Evolutionary conservation across 2,113 vertebrate genomes (phyloP), one percentile per base, ranked within the genome.

Genomic region (Epinephelus fuscoguttatus): DNA sequence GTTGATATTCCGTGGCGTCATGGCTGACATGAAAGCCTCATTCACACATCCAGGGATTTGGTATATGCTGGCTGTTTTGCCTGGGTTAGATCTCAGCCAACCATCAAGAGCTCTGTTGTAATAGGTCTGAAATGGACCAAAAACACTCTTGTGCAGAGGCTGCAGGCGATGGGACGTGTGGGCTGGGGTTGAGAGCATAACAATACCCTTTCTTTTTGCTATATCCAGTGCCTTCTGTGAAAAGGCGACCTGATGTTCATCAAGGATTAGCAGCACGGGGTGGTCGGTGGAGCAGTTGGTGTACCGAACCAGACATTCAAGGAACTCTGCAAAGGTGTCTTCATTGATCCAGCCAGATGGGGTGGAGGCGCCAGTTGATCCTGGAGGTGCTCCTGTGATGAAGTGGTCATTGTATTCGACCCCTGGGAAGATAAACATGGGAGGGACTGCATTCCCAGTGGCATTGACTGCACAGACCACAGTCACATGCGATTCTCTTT

Each of bases 401-500:
- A 81, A 88, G 1, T 53, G 4, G 30, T 91, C 71, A 17, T 82
- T 84, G 30, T 56, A 86, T 53, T 52, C 66, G 56, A 85, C 79
- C 1, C 60, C 52, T n/a, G 82, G 80, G 47, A 85, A 85, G 66
- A 76, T 59, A 25, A 81, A 80, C 82, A 85, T 82, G 30, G 84
- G 88, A 68, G 77, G 78, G 6, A 27, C 27, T 50, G 66, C 53
- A 80, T 88, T 88, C 61, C 79, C 71, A 66, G 71, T 15, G 19
- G 83, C 80, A 88, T 63, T 85, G 7, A 87, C 67, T 64, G 80
- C 87, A 88, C 75, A 89, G 17, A 80, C 83, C 47, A 80, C 83
- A 83, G 87, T 60, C 9, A 73, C 69, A 3, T 23, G 42, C 1
- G 70, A 47, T n/a, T 57, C 57, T 42, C 77, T 70, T 4, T 63